phyloP scores from a whole-genome alignment of 2,888 invertebrate species.

The Silvanus unidentatus region DNA sequence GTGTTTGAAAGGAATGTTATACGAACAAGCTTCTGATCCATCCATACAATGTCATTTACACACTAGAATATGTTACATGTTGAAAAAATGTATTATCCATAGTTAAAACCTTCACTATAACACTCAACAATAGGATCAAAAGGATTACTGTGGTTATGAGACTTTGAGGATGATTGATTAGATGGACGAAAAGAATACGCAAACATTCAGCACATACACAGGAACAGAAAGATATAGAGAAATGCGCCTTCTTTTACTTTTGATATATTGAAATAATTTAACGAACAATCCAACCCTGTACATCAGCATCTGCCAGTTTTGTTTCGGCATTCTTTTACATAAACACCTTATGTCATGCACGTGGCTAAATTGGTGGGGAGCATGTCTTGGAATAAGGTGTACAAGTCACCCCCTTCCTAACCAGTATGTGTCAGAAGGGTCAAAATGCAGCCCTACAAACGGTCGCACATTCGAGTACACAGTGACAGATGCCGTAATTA shows the following conservation, averaged over 20 bases:
- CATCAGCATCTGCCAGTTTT: constrained; percentile 29
- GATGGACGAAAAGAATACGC: no score
- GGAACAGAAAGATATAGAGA: background rate
- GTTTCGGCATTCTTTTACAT: constrained; percentile 38
- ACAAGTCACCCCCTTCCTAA: constrained; percentile 1
- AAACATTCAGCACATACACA: no score
- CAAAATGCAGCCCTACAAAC: constrained; percentile 17
- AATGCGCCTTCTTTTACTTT: no score
- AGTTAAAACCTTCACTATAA: no score
- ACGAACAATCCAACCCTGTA: constrained; percentile 2
- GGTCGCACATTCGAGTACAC: constrained; percentile 19
- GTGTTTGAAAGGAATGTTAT: no score
- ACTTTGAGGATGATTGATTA: no score
- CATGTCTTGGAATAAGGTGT: background rate
- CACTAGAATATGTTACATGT: no score
- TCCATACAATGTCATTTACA: no score
- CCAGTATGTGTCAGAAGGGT: constrained; percentile 5
- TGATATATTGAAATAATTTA: background rate
- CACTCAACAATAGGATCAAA: no score
- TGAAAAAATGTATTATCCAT: no score
- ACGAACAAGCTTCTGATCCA: no score
- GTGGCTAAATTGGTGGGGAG: constrained; percentile 22
- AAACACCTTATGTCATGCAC: constrained; percentile 40
- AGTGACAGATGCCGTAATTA: constrained; percentile 43
- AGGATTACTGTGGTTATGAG: no score